Evolutionary conservation across 1,140 invertebrate genomes (phyloP).

Genomic region (Bemisia tabaci): DNA sequence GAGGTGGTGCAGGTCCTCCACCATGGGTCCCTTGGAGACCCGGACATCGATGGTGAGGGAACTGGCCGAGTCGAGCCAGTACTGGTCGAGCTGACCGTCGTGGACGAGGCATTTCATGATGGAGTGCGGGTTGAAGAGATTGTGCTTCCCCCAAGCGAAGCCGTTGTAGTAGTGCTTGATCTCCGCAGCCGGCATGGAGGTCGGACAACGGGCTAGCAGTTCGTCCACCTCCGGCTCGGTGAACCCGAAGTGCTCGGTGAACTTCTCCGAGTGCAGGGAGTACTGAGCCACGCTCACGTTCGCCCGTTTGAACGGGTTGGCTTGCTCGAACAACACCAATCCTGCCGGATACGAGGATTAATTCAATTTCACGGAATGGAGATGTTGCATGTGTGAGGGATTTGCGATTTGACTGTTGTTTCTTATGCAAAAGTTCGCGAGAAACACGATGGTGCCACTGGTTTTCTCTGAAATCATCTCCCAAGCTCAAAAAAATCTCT

Average conservation of each 20-base stretch:
- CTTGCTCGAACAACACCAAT: neutral
- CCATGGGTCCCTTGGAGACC: neutral
- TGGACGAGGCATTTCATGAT: neutral
- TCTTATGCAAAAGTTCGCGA: too few relatives aligned
- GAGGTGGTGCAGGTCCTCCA: neutral
- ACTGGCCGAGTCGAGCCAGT: neutral
- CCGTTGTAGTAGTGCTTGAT: neutral
- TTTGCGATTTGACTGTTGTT: too few relatives aligned
- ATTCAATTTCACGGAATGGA: too few relatives aligned
- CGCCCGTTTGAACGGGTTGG: neutral
- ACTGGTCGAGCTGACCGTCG: neutral
- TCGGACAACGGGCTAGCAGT: neutral
- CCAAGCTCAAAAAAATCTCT: too few relatives aligned
- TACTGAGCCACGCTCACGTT: neutral
- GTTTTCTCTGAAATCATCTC: too few relatives aligned
- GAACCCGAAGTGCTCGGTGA: constrained; percentile 3
- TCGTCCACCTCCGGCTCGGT: constrained; percentile 4
- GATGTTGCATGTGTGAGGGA: too few relatives aligned
- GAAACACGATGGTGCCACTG: too few relatives aligned
- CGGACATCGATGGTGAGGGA: neutral
- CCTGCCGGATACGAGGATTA: too few relatives aligned
- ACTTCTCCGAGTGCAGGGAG: neutral
- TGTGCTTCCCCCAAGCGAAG: neutral
- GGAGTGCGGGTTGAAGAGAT: neutral
- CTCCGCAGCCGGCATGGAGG: neutral